Evolutionary conservation across 2,113 vertebrate species (phyloP).

Genomic region (Lichenostomus cassidix): DNA sequence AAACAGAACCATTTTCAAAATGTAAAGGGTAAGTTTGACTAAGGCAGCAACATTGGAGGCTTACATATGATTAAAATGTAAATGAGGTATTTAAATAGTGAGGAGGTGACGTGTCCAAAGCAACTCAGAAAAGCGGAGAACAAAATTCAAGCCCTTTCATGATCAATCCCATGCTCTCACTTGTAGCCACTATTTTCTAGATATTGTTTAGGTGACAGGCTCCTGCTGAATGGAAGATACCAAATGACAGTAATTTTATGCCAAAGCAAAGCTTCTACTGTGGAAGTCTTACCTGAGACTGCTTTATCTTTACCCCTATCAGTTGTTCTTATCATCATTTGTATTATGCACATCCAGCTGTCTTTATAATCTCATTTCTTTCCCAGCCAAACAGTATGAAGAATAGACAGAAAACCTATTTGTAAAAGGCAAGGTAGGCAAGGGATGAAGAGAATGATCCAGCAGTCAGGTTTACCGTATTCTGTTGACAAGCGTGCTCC

Average conservation of each 20-base stretch:
- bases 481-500: neutral
- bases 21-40: neutral
- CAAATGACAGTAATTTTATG: neutral
- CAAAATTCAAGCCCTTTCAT: neutral
- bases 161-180: fast-evolving
- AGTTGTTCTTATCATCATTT: neutral
- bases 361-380: neutral
- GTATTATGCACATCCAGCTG: neutral
- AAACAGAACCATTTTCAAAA: neutral
- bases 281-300: neutral
- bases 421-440: neutral
- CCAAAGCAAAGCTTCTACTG: neutral
- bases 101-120: neutral
- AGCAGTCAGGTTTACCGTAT: neutral
- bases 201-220: neutral
- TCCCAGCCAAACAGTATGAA: neutral
- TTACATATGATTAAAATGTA: neutral
- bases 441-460: neutral
- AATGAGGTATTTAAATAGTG: neutral
- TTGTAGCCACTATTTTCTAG: neutral
- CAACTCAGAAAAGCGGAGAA: neutral
- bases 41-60: neutral
- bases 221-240: neutral
- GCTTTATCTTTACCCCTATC: neutral
- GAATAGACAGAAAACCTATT: neutral